A percentile compares a stretch with the other conserved stretches of the same genome.
phyloP scores from a whole-genome alignment of 2,113 vertebrate species.

The Cyanoderma ruficeps region DNA sequence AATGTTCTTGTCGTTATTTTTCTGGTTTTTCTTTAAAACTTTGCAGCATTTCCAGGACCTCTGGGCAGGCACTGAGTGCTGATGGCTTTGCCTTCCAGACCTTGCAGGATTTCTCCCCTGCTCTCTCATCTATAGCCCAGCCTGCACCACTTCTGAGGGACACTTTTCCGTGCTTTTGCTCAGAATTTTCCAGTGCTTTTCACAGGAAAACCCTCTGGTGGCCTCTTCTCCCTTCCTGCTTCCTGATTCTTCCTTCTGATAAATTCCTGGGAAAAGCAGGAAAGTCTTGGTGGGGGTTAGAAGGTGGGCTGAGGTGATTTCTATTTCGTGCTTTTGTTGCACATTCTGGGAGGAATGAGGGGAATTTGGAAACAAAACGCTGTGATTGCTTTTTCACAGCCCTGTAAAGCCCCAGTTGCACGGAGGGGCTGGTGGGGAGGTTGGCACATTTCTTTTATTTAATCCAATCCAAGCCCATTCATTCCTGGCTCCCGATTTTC shows the following conservation, averaged over 20 bases:
- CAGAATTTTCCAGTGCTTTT: neutral
- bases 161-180: neutral
- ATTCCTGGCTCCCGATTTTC: neutral
- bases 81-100: neutral
- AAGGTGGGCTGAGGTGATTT: neutral
- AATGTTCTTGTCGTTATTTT: neutral
- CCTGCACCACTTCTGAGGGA: neutral
- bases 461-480: conserved; percentile 2
- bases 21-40: neutral
- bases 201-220: neutral
- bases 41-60: neutral
- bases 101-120: neutral
- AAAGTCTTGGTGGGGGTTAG: neutral
- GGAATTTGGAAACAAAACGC: neutral
- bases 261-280: neutral
- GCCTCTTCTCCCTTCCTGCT: neutral
- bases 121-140: neutral
- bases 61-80: neutral
- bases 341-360: neutral
- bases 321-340: neutral
- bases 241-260: neutral
- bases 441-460: neutral
- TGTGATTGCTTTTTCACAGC: neutral
- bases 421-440: neutral
- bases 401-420: neutral